Conservation (phyloP, 2,113 vertebrate species). For the Myotis yumanensis region DNA sequence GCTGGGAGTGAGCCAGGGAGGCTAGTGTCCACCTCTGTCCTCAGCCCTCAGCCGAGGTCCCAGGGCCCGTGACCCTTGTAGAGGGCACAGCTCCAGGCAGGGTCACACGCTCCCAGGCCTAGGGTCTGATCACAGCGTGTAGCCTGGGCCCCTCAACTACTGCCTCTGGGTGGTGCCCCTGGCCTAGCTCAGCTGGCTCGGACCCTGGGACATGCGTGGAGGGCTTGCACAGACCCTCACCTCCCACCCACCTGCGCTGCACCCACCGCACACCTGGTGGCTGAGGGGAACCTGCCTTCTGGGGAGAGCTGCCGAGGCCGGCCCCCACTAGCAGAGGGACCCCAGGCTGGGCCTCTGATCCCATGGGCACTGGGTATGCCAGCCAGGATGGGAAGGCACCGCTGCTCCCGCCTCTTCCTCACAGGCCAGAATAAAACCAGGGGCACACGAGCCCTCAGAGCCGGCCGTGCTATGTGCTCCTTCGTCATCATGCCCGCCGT, state of each 20-base stretch:
- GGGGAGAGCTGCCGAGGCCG: not conserved
- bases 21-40: not conserved
- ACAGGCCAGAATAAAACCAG: not conserved
- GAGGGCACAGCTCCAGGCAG: not conserved
- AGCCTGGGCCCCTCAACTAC: not conserved
- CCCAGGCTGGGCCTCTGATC: not conserved
- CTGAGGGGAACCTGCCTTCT: not conserved
- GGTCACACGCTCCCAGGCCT: fast-evolving
- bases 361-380: not conserved
- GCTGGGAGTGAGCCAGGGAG: not conserved
- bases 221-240: not conserved
- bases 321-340: not conserved
- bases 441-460: not conserved
- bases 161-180: not conserved
- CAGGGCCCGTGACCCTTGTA: not conserved
- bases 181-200: not conserved
- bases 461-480: fast-evolving
- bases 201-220: not conserved
- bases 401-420: not conserved
- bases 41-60: not conserved
- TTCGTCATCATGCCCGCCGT: fast-evolving
- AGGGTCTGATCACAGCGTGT: fast-evolving
- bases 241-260: fast-evolving
- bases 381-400: not conserved
- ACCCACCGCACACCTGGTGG: not conserved